Base-by-base conservation (phyloP, 23 tunicate species). In the Pegea sp. region DNA sequence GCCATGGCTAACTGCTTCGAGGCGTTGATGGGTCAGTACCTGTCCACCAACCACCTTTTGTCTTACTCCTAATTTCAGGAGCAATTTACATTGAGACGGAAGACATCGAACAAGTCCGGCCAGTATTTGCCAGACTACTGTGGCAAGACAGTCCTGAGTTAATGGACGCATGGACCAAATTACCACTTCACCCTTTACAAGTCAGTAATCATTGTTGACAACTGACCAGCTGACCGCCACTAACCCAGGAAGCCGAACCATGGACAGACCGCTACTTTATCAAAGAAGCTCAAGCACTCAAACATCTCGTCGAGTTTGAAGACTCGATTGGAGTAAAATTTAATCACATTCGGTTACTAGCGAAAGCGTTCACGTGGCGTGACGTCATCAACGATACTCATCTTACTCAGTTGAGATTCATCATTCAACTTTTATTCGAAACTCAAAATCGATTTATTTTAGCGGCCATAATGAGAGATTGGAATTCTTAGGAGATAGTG, bases 1-100 rank as follows among this genome's bases (percentile, higher is more conserved):
- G 98, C 98, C 11, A 77, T 89, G 80, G 98, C 98, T 26, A 89
- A 89, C 34, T 89, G 98, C 57, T 89, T 89, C 44, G 98, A 89
- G 52, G 88, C 88, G 28, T 34, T 76, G 34, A 87, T 87, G 97
- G 88, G 97, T 68, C 22, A 6, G 33, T 53, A 4, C 16, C 16
- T 8, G 46, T 38, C 16, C 46, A 8, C 46, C 11, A 38, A 8
- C 11, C 16, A 38, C 11, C 16, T 38, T 38, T 38, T 8, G 11
- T 8, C 46, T 11, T 38, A 8, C 46, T 38, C 11, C 16, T 8
- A 8, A 38, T 16, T 44, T 2, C 31, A 64, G 90, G 90, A 43
- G 98, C 98, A 6, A 66, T 89, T 5, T 89, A 64, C 58, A 71
- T 89, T 71, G 98, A 89, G 50, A 81, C 75, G 0, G 46, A 38